These are phyloP conservation scores for Heliconius hewitsoni DNA, from an alignment of 1,140 invertebrate species.

Conservation along the genomic window DNA sequence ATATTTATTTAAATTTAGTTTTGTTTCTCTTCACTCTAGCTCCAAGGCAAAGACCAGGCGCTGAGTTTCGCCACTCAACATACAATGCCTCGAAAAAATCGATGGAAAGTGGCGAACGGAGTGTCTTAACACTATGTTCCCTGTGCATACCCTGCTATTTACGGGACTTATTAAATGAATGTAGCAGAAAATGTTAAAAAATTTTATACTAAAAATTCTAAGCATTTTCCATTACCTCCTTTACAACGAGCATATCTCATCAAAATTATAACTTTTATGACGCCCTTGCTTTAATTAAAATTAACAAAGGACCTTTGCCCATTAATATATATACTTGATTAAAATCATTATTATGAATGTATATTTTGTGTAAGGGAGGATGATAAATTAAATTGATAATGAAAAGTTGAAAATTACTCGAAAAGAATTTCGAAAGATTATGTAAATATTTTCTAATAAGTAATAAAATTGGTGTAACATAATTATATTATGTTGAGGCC, in stretches of 20 bases:
- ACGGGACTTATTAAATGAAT: too few relatives aligned
- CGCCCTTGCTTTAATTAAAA: conserved; percentile 36
- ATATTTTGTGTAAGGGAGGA: not conserved
- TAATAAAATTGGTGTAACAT: not conserved
- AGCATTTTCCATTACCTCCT: not conserved
- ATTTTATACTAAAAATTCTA: not conserved
- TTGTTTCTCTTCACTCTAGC: too few relatives aligned
- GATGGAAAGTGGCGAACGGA: too few relatives aligned
- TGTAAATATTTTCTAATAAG: not conserved
- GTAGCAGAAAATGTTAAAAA: not conserved
- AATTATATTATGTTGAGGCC: not conserved
- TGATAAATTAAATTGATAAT: not conserved
- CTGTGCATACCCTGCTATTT: not conserved
- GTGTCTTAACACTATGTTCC: too few relatives aligned
- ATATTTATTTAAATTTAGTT: too few relatives aligned
- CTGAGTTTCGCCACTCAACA: too few relatives aligned
- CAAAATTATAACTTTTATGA: conserved; percentile 35
- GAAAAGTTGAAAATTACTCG: not conserved
- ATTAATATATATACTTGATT: conserved; percentile 27
- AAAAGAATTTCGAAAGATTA: not conserved
- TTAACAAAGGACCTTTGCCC: conserved; percentile 23
- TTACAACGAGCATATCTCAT: conserved; percentile 25
- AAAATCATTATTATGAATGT: conserved; percentile 19
- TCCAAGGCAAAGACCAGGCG: too few relatives aligned
- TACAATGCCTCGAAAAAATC: too few relatives aligned